These are phyloP conservation scores for Cepphus grylle DNA, from an alignment of 2,113 vertebrate species.

Conservation along the genomic window DNA sequence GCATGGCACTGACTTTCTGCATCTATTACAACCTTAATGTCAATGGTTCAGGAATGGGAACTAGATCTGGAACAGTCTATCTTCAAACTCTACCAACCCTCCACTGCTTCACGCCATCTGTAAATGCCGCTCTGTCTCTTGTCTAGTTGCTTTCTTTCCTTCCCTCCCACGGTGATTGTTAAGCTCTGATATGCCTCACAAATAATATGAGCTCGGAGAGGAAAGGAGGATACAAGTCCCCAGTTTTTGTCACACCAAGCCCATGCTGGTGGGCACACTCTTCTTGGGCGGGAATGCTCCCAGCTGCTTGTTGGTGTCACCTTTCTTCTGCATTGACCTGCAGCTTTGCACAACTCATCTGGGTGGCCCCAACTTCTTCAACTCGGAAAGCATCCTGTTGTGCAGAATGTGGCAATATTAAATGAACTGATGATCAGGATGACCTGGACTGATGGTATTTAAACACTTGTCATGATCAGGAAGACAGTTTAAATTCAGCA, in stretches of 20 bases:
- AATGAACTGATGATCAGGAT: neutral
- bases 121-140: neutral
- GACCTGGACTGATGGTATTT: neutral
- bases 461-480: neutral
- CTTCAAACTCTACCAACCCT: neutral
- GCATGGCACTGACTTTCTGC: rapidly evolving
- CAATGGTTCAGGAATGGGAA: neutral
- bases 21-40: neutral
- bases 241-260: neutral
- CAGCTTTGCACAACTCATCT: neutral
- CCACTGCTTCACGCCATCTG: neutral
- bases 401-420: neutral
- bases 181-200: neutral
- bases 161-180: neutral
- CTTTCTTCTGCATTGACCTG: neutral
- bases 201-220: rapidly evolving
- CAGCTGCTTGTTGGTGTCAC: neutral
- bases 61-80: neutral
- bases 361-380: neutral
- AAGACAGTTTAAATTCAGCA: neutral
- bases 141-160: neutral
- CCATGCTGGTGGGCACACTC: rapidly evolving
- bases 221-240: neutral
- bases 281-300: neutral
- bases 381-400: neutral